Base-by-base conservation (phyloP, 2,797 vertebrate species). In the Onychomys arenicola region DNA sequence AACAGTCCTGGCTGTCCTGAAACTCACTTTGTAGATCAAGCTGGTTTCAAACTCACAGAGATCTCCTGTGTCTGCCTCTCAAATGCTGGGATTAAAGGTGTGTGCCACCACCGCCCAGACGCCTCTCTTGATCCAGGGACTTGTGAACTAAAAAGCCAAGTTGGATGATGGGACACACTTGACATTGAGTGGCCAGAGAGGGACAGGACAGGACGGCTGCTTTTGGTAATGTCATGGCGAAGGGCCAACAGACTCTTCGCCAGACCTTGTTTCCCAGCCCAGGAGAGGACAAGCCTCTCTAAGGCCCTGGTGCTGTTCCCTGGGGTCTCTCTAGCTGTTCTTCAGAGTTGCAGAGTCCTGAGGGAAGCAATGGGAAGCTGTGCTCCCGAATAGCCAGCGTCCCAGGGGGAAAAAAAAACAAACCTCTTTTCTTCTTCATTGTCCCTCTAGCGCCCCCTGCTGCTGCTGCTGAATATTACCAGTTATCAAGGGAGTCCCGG, bases 371-470 rank as follows among this genome's bases (percentile, higher is more conserved):
- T 0, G 37, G 80, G 29, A 29, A 52, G 27, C 9, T 2, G 2
- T 1, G 6, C 29, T 34, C 25, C 1, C n/a, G 34, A 69, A 8
- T 0, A 7, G 32, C 55, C 46, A 14, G 1, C 5, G 6, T 4
- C 55, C 27, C 16, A 2, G 1, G 43, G 19, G 55, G 40, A 14
- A 65, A 17, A 55, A n/a, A 57, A 40, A n/a, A n/a, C n/a, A n/a
- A n/a, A n/a, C n/a, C 6, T 3, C 17, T 49, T 76, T 19, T 16
- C 27, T 34, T 19, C 32, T 10, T 34, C 2, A 0, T 17, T 6
- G 63, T 34, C 32, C 34, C 46, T 59, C 34, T 34, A 0, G 37
- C 8, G 1, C 84, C 94, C 67, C n/a, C 88, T 89, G 17, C 94
- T 49, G 86, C 94, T 49, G 86, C 19, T 6, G 37, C 23, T 37